Evolutionary conservation across 2,888 invertebrate genomes (phyloP).

Genomic region (Eupithecia vulgata): DNA sequence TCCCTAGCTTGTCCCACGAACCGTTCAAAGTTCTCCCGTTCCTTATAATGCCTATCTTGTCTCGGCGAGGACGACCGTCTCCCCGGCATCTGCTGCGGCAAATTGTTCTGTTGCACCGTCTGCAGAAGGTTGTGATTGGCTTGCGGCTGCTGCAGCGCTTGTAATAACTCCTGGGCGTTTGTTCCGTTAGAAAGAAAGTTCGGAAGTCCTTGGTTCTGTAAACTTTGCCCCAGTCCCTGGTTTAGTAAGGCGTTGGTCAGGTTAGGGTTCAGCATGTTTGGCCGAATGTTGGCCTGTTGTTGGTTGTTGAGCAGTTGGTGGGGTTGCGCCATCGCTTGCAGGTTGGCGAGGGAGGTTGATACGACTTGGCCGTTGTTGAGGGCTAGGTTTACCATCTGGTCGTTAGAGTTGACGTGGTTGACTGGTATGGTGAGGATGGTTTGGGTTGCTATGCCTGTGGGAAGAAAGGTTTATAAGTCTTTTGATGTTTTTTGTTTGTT

Average conservation of each 20-base stretch:
- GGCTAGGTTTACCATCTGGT: slow-evolving; percentile 91
- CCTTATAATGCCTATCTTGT: slow-evolving; percentile 78
- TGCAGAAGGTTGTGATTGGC: slow-evolving; percentile 77
- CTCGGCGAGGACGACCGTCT: slow-evolving; percentile 77
- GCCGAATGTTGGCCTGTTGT: slow-evolving; percentile 72
- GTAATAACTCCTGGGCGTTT: slow-evolving; percentile 89
- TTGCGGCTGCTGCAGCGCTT: slow-evolving; percentile 85
- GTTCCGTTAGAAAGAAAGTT: slow-evolving; percentile 89
- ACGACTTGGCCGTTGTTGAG: slow-evolving; percentile 94
- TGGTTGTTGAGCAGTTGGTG: slow-evolving; percentile 86
- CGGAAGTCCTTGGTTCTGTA: slow-evolving; percentile 88
- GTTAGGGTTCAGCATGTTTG: slow-evolving; percentile 84
- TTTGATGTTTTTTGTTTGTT: not conserved
- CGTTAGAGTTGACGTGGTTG: slow-evolving; percentile 91
- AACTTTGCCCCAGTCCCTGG: slow-evolving; percentile 60
- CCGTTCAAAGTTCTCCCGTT: slow-evolving; percentile 77
- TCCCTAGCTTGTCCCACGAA: slow-evolving; percentile 78
- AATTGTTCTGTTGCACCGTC: slow-evolving; percentile 78
- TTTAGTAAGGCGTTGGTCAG: slow-evolving; percentile 88
- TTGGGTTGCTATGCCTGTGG: slow-evolving; percentile 95
- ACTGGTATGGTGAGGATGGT: slow-evolving; percentile 98
- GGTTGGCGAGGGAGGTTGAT: slow-evolving; percentile 91
- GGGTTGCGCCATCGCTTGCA: slow-evolving; percentile 90
- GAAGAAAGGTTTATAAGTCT: slow-evolving; percentile 24
- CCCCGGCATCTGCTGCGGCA: slow-evolving; percentile 80